These are phyloP conservation scores for Proteles cristata DNA, from an alignment of 2,113 vertebrate species.

Conservation along the genomic window DNA sequence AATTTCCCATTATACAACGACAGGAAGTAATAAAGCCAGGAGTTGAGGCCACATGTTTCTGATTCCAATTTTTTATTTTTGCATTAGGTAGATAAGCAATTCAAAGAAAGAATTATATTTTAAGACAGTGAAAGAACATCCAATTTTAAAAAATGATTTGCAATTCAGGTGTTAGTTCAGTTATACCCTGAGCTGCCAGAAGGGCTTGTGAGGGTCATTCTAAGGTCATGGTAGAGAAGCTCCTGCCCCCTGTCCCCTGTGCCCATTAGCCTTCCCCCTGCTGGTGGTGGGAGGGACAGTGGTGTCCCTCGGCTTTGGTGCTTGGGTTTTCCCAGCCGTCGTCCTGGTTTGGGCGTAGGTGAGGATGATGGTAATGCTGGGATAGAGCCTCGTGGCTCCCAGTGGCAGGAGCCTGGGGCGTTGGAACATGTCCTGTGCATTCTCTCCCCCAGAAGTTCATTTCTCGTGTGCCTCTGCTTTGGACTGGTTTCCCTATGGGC, in stretches of 20 bases:
- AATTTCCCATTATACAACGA: background rate
- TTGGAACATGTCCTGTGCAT: background rate
- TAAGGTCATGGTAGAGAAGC: no score
- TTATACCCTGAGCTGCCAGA: background rate
- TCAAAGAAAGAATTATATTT: background rate
- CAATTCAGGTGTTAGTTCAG: background rate
- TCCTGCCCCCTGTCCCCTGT: background rate
- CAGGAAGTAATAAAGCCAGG: background rate
- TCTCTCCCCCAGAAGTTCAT: background rate
- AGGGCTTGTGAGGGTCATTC: background rate
- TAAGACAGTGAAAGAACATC: background rate
- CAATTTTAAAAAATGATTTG: background rate
- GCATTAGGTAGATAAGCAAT: background rate
- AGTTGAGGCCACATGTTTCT: background rate
- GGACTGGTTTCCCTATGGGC: background rate
- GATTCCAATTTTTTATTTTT: background rate
- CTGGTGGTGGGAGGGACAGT: fast-evolving
- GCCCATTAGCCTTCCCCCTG: background rate
- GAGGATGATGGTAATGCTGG: fast-evolving
- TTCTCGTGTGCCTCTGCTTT: fast-evolving
- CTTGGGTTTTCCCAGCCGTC: no score
- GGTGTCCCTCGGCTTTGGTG: background rate
- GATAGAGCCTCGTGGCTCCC: background rate
- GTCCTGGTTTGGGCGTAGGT: background rate
- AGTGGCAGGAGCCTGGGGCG: fast-evolving